Conservation (phyloP, 2,888 invertebrate species). For the Tinea pellionella region DNA sequence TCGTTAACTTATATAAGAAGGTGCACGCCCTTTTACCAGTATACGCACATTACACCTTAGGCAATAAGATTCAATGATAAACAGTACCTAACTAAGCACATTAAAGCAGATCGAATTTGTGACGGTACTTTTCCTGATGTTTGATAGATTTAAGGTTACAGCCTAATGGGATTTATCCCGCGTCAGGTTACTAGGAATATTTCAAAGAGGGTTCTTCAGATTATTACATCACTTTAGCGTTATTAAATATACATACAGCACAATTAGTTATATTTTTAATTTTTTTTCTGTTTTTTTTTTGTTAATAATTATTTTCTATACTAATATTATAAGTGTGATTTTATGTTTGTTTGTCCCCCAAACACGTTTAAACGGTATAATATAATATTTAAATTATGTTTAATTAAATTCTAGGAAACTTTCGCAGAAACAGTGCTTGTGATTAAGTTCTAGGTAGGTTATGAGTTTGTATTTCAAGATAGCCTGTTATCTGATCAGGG, state of each 20-base stretch:
- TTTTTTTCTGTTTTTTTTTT: too few relatives aligned
- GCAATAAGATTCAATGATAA: conserved; percentile 7
- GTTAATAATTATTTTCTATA: too few relatives aligned
- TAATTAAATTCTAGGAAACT: too few relatives aligned
- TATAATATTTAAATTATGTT: too few relatives aligned
- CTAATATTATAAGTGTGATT: too few relatives aligned
- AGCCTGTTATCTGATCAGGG: not conserved
- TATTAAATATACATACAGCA: too few relatives aligned
- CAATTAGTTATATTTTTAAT: too few relatives aligned
- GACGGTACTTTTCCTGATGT: not conserved
- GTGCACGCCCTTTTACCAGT: not conserved
- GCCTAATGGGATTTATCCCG: not conserved
- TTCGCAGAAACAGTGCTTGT: too few relatives aligned
- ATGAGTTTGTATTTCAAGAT: not conserved
- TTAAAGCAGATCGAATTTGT: conserved; percentile 10
- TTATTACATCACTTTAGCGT: too few relatives aligned
- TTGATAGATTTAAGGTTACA: not conserved
- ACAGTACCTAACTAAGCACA: not conserved
- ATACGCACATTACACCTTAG: not conserved
- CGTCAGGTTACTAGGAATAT: not conserved
- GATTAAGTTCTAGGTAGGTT: not conserved
- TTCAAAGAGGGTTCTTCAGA: too few relatives aligned
- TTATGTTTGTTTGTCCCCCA: too few relatives aligned
- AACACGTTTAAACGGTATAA: too few relatives aligned
- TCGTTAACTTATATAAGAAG: not conserved